These are phyloP conservation scores for Mesopsocus fuscifrons DNA, from an alignment of 2,888 invertebrate species.

Conservation along the genomic window DNA sequence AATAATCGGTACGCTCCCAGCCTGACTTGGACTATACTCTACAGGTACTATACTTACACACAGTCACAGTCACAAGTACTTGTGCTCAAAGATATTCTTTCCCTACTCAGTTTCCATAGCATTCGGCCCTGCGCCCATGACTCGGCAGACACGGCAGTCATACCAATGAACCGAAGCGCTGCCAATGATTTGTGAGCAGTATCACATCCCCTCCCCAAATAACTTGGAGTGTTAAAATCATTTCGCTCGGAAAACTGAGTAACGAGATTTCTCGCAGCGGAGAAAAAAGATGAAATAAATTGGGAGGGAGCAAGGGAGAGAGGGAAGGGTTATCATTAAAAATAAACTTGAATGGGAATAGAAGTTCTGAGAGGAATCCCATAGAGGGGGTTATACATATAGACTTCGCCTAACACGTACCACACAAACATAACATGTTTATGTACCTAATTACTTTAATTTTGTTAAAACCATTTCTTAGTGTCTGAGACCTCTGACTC, in stretches of 20 bases:
- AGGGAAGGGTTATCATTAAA: slow-evolving; percentile 9
- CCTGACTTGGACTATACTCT: too few species aligned
- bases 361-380: slow-evolving; percentile 12
- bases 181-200: slow-evolving; percentile 26
- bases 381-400: too few species aligned
- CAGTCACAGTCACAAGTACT: too few species aligned
- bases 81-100: too few species aligned
- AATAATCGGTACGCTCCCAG: too few species aligned
- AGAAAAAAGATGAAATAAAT: slow-evolving; percentile 17
- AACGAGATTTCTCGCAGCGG: slow-evolving; percentile 15
- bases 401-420: too few species aligned
- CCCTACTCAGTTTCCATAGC: too few species aligned
- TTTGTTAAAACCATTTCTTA: too few species aligned
- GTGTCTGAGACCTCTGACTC: too few species aligned
- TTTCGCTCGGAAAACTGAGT: slow-evolving; percentile 10
- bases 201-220: slow-evolving; percentile 19
- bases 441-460: too few species aligned
- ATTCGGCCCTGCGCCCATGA: slow-evolving; percentile 13
- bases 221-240: slow-evolving; percentile 11
- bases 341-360: slow-evolving; percentile 13
- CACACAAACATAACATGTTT: too few species aligned
- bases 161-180: slow-evolving; percentile 22
- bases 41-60: too few species aligned
- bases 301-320: slow-evolving; percentile 8
- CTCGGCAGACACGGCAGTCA: slow-evolving; percentile 19